Conservation (phyloP, 2,797 vertebrate species). For the Chelonia mydas region DNA sequence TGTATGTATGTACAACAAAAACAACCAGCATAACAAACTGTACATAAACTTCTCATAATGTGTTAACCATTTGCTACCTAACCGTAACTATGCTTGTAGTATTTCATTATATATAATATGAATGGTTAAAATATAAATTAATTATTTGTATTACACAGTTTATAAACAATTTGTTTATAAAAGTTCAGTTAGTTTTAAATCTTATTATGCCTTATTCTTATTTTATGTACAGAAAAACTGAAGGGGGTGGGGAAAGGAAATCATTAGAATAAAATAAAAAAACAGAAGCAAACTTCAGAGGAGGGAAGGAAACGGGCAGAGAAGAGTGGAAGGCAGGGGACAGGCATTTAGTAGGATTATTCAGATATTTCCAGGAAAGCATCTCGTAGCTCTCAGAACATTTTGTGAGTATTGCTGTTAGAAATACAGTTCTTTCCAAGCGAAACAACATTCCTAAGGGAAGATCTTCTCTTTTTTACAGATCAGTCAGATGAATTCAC, state of each 20-base stretch:
- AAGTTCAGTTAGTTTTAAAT: neutral
- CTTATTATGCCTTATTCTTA: neutral
- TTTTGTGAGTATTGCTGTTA: neutral
- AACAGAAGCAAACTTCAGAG: neutral
- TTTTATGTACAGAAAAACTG: neutral
- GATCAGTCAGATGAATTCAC: slow-evolving; percentile 84
- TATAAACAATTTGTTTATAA: neutral
- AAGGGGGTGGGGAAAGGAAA: neutral
- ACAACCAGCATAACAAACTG: neutral
- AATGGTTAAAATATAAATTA: neutral
- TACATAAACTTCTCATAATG: neutral
- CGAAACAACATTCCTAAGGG: neutral
- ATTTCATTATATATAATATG: too few relatives aligned
- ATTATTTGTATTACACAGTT: neutral
- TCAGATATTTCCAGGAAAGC: neutral
- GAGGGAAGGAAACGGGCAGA: neutral
- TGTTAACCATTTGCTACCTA: neutral
- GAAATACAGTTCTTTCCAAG: neutral
- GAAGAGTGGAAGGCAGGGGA: neutral
- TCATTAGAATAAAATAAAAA: neutral
- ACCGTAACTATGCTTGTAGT: too few relatives aligned
- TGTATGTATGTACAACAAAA: neutral
- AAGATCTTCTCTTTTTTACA: slow-evolving; percentile 61
- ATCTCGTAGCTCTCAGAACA: neutral
- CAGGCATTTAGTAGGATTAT: neutral